Conservation (phyloP, 2,888 invertebrate genomes). For the Drosophila robusta region DNA sequence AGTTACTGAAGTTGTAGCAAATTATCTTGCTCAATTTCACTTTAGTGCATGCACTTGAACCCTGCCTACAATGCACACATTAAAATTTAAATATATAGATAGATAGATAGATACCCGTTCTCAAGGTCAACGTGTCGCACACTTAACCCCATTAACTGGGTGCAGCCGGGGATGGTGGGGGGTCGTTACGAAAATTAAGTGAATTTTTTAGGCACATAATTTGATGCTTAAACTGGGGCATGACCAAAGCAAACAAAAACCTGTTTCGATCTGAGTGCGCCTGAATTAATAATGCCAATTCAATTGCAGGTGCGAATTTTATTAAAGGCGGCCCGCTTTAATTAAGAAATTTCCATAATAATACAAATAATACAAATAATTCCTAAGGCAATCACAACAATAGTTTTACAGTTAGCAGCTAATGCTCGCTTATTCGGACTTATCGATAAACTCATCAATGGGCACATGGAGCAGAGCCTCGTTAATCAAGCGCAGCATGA, state of each 20-base stretch:
- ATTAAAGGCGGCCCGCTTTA: slow-evolving; percentile 22
- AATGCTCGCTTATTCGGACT: slow-evolving; percentile 17
- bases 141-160: slow-evolving; percentile 52
- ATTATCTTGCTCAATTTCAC: slow-evolving; percentile 49
- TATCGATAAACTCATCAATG: slow-evolving; percentile 74
- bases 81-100: slow-evolving; percentile 10
- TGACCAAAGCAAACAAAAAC: slow-evolving; percentile 49
- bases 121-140: slow-evolving; percentile 51
- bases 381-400: slow-evolving; percentile 36
- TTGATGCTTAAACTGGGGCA: slow-evolving; percentile 58
- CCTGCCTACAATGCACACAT: slow-evolving; percentile 15
- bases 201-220: slow-evolving; percentile 36
- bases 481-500: slow-evolving; percentile 78
- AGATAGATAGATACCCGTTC: slow-evolving; percentile 8
- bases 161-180: slow-evolving; percentile 29
- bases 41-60: slow-evolving; percentile 37
- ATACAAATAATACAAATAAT: slow-evolving; percentile 17
- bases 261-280: slow-evolving; percentile 26
- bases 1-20: slow-evolving; percentile 5
- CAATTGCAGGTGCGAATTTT: slow-evolving; percentile 20
- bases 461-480: slow-evolving; percentile 80
- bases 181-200: slow-evolving; percentile 36
- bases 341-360: slow-evolving; percentile 23
- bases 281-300: slow-evolving; percentile 20
- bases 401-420: background rate